Conservation (phyloP, 2,888 invertebrate species). For the Drosophila basisetae region DNA sequence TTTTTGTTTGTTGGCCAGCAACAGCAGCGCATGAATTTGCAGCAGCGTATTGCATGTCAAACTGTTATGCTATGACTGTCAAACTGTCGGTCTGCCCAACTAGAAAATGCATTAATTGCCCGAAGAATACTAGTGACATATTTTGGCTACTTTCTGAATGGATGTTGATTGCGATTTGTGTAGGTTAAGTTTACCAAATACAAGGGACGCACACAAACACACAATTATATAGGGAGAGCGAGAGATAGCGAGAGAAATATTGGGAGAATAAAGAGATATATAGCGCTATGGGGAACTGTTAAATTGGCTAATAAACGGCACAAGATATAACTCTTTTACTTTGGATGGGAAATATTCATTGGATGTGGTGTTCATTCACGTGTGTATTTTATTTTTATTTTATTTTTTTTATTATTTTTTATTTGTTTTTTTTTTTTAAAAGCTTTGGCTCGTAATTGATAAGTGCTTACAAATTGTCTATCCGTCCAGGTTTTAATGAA, state of each 20-base stretch:
- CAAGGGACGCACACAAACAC: conserved; percentile 35
- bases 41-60: conserved; percentile 49
- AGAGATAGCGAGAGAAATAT: conserved; percentile 11
- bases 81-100: conserved; percentile 46
- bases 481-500: conserved; percentile 82
- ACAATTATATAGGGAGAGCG: conserved; percentile 30
- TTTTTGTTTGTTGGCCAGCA: conserved; percentile 30
- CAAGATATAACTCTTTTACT: conserved; percentile 37
- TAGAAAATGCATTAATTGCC: conserved; percentile 32
- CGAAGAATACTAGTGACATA: conserved; percentile 1
- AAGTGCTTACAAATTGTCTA: conserved; percentile 82
- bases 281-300: conserved; percentile 30
- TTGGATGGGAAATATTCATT: conserved; percentile 35
- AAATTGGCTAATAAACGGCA: conserved; percentile 50
- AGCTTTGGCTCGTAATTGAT: conserved; percentile 46
- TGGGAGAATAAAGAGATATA: conserved; percentile 3
- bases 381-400: conserved; percentile 12
- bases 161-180: conserved; percentile 32
- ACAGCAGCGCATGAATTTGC: conserved; percentile 31
- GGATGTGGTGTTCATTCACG: conserved; percentile 36
- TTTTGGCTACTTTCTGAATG: conserved; percentile 13
- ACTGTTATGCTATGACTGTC: conserved; percentile 42
- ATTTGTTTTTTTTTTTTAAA: conserved; percentile 24
- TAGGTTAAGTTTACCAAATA: conserved; percentile 45
- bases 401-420: neutral